Conservation (phyloP, 2,797 vertebrate species). For the Sebastes taczanowskii region DNA sequence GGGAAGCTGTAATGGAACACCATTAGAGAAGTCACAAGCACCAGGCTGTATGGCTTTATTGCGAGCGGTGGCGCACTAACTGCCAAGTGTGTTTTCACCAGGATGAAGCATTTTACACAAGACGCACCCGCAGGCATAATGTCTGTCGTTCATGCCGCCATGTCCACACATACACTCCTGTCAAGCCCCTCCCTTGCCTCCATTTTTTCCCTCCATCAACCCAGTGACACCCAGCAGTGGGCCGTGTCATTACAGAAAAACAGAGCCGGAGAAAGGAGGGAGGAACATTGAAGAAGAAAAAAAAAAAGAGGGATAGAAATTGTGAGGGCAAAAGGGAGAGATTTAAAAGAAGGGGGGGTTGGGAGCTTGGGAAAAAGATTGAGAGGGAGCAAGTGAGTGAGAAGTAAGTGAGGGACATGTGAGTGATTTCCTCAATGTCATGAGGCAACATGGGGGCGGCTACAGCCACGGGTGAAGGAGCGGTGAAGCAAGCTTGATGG, state of each 20-base stretch:
- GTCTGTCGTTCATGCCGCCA: conserved; percentile 54
- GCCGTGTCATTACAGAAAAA: conserved; percentile 84
- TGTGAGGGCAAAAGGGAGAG: conserved; percentile 51
- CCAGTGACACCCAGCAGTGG: conserved; percentile 83
- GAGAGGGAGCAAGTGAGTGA: conserved; percentile 63
- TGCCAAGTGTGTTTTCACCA: conserved; percentile 70
- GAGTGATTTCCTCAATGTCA: conserved; percentile 81
- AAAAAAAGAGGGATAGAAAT: conserved; percentile 57
- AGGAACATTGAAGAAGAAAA: conserved; percentile 37
- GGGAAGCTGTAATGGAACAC: conserved; percentile 68
- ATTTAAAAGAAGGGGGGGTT: conserved; percentile 60
- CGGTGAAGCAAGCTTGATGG: conserved; percentile 79
- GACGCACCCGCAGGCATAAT: conserved; percentile 61
- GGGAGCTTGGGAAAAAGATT: conserved; percentile 59
- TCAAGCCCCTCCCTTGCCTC: conserved; percentile 71
- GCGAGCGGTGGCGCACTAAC: conserved; percentile 57
- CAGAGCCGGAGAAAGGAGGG: conserved; percentile 41
- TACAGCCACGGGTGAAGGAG: conserved; percentile 75
- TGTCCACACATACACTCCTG: conserved; percentile 44
- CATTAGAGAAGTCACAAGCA: conserved; percentile 70
- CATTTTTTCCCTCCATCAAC: conserved; percentile 83
- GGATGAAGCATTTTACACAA: conserved; percentile 71
- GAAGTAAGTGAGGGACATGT: conserved; percentile 68
- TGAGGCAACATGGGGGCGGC: conserved; percentile 61
- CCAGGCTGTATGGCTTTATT: conserved; percentile 58